Base-by-base conservation (phyloP, 2,888 invertebrate genomes). In the Meliscaeva auricollis region DNA sequence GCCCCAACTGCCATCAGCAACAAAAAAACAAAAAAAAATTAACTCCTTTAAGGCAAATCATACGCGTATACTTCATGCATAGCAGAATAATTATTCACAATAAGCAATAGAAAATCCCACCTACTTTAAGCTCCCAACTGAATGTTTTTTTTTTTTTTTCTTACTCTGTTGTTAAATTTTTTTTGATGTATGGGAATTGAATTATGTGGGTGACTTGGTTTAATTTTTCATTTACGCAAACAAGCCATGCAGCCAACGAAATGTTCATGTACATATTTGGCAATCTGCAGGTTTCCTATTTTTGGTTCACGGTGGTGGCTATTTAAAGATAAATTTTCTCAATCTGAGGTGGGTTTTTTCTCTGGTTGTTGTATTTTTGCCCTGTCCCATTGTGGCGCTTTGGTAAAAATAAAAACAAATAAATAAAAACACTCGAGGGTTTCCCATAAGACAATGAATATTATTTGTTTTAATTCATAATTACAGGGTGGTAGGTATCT, bases 231-330 rank as follows among this genome's bases (percentile, higher is more conserved):
- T 56, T 64, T 30, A 38, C 20, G 38, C 13, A 26, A 41, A 22
- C 26, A 38, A 38, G 13, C 7, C 11, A 32, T 17, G 3, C 3
- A 48, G 26, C 20, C 32, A 50, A 17, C 72, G 30, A 46, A 32
- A 30, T 78, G 35, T 66, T 56, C 62, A 77, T 83, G 82, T 44
- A 77, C 82, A 73, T 83, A 83, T 83, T 83, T 78, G 82, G 82
- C 82, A 83, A 83, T 77, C 52, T 41, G 68, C 44, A 62, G 77
- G 68, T 46, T 46, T 69, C n/a, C 73, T 83, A 83, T 83, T 83
- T 78, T 77, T 58, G 52, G 60, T 62, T 74, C 22, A 68, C 35
- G 66, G 66, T 26, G 58, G 52, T 73, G 69, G 72, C 72, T 79
- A 26, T 64, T 20, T 20, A 69, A 73, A 82, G 73, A 77, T 44